phyloP scores from a whole-genome alignment of 2,888 invertebrate genomes.

The Myopa testacea region DNA sequence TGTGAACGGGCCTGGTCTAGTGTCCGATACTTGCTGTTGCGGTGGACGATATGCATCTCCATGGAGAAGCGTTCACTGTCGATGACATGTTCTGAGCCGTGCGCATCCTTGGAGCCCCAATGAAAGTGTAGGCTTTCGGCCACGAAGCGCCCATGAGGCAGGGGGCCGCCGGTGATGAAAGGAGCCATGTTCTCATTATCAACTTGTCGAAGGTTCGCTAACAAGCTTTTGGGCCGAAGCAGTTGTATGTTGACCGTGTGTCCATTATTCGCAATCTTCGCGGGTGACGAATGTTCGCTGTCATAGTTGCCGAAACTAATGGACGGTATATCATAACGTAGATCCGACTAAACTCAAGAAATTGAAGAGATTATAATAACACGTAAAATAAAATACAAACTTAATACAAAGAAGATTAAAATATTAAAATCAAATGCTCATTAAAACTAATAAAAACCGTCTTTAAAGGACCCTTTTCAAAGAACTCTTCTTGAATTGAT shows the following conservation, averaged over 20 bases:
- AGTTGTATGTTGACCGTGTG: conserved; percentile 48
- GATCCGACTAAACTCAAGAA: conserved; percentile 30
- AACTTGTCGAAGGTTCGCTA: conserved; percentile 29
- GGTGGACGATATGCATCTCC: conserved; percentile 52
- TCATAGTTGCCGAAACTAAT: conserved; percentile 46
- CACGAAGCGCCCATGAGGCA: conserved; percentile 42
- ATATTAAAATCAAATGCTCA: too few relatives aligned
- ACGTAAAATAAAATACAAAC: too few relatives aligned
- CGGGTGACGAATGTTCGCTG: conserved; percentile 28
- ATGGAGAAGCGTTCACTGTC: conserved; percentile 48
- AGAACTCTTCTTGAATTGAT: too few relatives aligned
- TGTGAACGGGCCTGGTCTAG: conserved; percentile 45
- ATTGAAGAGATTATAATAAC: neutral
- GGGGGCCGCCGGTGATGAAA: conserved; percentile 44
- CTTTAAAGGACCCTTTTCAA: too few relatives aligned
- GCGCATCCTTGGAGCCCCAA: conserved; percentile 50
- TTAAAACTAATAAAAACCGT: too few relatives aligned
- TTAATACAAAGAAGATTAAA: too few relatives aligned
- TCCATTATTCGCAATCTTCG: conserved; percentile 46
- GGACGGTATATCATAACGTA: conserved; percentile 39
- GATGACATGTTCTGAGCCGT: conserved; percentile 52
- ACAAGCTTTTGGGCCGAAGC: conserved; percentile 34
- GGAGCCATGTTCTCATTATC: conserved; percentile 39
- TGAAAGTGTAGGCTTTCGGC: conserved; percentile 51
- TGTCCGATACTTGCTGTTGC: conserved; percentile 48